Evolutionary conservation across 2,113 vertebrate species (phyloP).

Genomic region (Hippocampus abdominalis): DNA sequence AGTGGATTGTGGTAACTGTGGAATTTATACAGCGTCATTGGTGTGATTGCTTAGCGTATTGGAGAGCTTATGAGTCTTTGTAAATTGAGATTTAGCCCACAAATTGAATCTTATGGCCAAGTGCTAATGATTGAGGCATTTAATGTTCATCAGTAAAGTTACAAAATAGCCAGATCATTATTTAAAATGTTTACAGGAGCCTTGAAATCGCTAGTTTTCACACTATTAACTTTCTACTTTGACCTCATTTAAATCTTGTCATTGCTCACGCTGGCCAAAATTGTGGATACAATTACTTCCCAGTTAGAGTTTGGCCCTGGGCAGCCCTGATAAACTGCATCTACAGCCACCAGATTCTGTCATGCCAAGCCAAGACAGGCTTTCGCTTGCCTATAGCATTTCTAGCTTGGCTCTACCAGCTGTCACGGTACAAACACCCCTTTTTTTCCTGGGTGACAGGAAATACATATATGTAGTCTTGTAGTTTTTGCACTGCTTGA

Average conservation of each 20-base stretch:
- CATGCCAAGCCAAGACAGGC: conserved; percentile 37
- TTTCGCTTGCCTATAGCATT: conserved; percentile 27
- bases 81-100: neutral
- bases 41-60: neutral
- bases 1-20: neutral
- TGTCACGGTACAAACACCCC: conserved; percentile 29
- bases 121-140: neutral
- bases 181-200: neutral
- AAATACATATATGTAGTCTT: conserved; percentile 23
- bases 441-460: conserved; percentile 12
- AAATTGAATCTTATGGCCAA: neutral
- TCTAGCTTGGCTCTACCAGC: conserved; percentile 41
- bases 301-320: conserved; percentile 44
- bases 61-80: neutral
- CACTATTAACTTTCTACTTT: conserved; percentile 18
- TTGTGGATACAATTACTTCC: conserved; percentile 41
- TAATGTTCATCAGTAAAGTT: neutral
- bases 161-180: neutral
- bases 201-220: neutral
- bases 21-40: neutral
- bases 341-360: conserved; percentile 39
- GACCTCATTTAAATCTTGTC: conserved; percentile 57
- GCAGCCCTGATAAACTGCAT: conserved; percentile 25
- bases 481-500: conserved; percentile 16
- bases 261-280: conserved; percentile 34